Conservation (phyloP, 2,888 invertebrate genomes). For the Zygaena filipendulae region DNA sequence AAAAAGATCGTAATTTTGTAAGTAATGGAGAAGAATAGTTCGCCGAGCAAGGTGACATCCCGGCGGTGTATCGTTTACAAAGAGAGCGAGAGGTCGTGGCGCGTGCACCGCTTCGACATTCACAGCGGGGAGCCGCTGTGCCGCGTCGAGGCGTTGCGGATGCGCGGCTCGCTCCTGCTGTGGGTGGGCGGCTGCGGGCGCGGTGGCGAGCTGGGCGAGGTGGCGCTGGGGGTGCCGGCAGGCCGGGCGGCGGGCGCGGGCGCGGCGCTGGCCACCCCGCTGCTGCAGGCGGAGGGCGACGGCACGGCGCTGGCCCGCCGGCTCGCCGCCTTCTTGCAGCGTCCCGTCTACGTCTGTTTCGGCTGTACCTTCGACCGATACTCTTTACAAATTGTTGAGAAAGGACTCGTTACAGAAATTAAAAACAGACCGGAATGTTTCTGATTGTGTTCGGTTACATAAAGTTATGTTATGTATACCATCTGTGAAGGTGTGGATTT, state of each 20-base stretch:
- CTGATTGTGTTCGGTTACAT: conserved; percentile 8
- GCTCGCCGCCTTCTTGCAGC: conserved; percentile 23
- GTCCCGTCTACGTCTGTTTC: conserved; percentile 32
- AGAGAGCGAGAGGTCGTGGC: conserved; percentile 37
- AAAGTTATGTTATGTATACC: no score
- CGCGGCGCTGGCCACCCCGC: conserved; percentile 17
- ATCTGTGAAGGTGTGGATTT: conserved; percentile 2
- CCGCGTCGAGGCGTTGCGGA: conserved; percentile 28
- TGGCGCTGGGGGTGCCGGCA: conserved; percentile 30
- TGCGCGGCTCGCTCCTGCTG: conserved; percentile 34
- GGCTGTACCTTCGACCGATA: conserved; percentile 30
- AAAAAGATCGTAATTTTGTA: no score
- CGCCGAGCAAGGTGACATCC: conserved; percentile 26
- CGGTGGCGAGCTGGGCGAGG: conserved; percentile 22
- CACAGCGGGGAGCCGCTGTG: conserved; percentile 35
- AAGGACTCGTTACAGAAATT: conserved; percentile 30
- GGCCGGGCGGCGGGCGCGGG: conserved; percentile 2
- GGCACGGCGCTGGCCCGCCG: conserved; percentile 30
- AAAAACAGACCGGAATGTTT: conserved; percentile 30
- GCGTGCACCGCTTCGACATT: conserved; percentile 36
- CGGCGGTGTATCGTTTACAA: conserved; percentile 26
- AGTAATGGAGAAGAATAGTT: conserved; percentile 18
- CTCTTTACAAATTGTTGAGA: conserved; percentile 31
- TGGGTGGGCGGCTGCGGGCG: conserved; percentile 32
- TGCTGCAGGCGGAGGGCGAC: conserved; percentile 16